Percentiles rank a stretch among this genome's conserved stretches.
These are phyloP conservation scores for Actinostola sp. DNA, from an alignment of 92 coral and sea anemone genomes.

Conservation along the genomic window DNA sequence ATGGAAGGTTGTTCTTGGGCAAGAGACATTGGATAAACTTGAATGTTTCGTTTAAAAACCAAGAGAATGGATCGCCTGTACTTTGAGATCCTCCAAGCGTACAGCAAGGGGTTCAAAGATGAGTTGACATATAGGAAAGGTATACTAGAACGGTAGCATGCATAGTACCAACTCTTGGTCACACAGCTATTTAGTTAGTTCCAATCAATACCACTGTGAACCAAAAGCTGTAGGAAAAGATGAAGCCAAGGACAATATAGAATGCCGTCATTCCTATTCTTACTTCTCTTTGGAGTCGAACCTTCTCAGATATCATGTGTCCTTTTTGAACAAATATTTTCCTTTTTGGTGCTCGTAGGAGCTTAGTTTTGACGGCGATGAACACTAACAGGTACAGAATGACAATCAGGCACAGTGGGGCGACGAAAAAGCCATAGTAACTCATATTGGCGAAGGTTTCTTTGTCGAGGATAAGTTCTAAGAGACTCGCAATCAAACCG, in stretches of 20 bases:
- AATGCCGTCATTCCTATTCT: constrained; percentile 16
- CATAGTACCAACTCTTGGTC: constrained; percentile 39
- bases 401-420: constrained; percentile 16
- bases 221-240: constrained; percentile 52
- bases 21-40: too few species aligned
- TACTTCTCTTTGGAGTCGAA: constrained; percentile 16
- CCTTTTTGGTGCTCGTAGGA: not conserved
- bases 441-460: constrained; percentile 1
- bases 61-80: constrained; percentile 40
- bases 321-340: not conserved
- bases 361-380: constrained; percentile 9
- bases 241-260: constrained; percentile 35
- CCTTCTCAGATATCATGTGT: not conserved
- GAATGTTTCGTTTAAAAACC: too few species aligned
- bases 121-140: constrained; percentile 62
- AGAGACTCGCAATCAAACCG: constrained; percentile 12
- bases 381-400: constrained; percentile 1
- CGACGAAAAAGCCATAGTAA: constrained; percentile 16
- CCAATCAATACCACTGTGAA: constrained; percentile 8
- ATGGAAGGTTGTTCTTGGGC: too few species aligned
- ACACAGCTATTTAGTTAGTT: constrained; percentile 2
- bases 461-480: constrained; percentile 7
- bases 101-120: constrained; percentile 51
- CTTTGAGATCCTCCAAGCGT: constrained; percentile 57
- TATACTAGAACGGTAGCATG: constrained; percentile 52